Evolutionary conservation across 2,888 invertebrate genomes (phyloP), one percentile per base, ranked within the genome.

Genomic region (Callinectes sapidus): DNA sequence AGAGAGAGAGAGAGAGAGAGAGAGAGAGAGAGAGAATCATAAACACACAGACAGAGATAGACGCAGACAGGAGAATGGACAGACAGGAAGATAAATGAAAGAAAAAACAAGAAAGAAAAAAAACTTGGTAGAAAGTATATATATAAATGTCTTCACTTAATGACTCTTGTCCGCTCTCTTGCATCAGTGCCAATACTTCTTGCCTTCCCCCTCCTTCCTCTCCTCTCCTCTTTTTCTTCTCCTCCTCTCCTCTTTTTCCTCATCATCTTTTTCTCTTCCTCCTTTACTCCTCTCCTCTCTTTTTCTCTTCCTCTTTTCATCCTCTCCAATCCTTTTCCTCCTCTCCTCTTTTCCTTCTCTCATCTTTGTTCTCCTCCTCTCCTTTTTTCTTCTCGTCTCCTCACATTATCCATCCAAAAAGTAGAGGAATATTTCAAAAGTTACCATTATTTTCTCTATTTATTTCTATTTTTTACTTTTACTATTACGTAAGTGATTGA

Each of bases 21-120:
- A 81, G 81, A 81, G 32, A 81, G 35, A 81, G 81, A 81, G 81
- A 81, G 81, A 35, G 35, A n/a, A 77, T 77, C 28, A 77, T 77
- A 77, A 28, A 35, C 35, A 35, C 16, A 81, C 14, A 81, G 81
- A 81, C 35, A 81, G 81, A 81, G 81, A 81, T 13, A 81, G 81
- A 81, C 81, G 81, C 35, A 16, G 81, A 81, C 81, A 35, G 81
- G 35, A 5, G 81, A 35, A 81, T 81, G 13, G 81, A 81, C 16
- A 35, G 81, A 81, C 35, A 81, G 81, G 5, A 81, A 35, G 35
- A 81, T 81, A 81, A 35, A 81, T 81, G 81, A 81, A 81, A 35
- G 81, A 13, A 81, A 81, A 81, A 81, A 35, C 32, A 13, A 32
- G 18, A 35, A 0, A 81, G 35, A 81, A 35, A 81, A 81, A 35